phyloP scores from a whole-genome alignment of 1,140 invertebrate species.

The Cryptotermes secundus region DNA sequence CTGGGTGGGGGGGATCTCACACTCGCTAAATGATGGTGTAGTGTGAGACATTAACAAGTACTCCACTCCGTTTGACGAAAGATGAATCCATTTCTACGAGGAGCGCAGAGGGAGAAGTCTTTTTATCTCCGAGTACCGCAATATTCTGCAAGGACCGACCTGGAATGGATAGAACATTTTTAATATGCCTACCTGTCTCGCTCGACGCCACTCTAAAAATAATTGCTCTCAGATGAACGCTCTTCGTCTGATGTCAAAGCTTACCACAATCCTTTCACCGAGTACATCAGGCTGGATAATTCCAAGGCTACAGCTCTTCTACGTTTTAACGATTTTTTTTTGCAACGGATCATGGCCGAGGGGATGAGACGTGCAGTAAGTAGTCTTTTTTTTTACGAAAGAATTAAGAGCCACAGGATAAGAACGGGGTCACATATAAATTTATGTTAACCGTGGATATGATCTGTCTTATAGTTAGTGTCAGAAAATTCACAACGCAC shows the following conservation, averaged over 20 bases:
- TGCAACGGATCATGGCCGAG: not conserved
- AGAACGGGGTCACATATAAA: too few species aligned
- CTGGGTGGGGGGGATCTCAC: not conserved
- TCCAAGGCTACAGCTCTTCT: not conserved
- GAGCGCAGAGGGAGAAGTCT: too few species aligned
- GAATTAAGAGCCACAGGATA: too few species aligned
- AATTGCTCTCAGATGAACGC: not conserved
- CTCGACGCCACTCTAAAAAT: not conserved
- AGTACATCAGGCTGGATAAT: not conserved
- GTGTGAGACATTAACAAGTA: not conserved
- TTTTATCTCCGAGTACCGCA: not conserved
- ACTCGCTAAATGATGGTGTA: not conserved
- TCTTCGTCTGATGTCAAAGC: not conserved
- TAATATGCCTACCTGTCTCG: not conserved
- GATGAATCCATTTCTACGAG: not conserved
- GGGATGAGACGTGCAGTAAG: not conserved
- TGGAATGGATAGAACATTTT: not conserved
- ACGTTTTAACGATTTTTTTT: not conserved
- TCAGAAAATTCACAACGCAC: too few species aligned
- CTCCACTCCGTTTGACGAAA: not conserved
- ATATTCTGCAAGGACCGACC: not conserved
- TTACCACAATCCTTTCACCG: not conserved
- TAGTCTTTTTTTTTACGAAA: too few species aligned
- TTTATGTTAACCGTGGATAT: too few species aligned
- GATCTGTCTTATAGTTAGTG: too few species aligned